Conservation (phyloP, 2,888 invertebrate species). For the Leptinotarsa juncta region DNA sequence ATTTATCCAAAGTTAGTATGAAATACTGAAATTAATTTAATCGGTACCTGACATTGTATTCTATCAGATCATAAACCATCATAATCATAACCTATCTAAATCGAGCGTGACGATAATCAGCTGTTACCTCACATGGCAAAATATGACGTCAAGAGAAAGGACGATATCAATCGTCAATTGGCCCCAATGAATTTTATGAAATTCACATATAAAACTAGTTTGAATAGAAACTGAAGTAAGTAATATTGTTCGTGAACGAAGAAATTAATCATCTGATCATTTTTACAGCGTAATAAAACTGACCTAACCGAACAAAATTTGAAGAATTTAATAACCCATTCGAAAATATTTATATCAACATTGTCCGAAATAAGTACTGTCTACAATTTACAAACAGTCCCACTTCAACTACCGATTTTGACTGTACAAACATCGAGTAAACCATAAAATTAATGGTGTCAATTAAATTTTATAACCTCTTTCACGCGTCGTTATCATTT, state of each 20-base stretch:
- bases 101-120: slow-evolving; percentile 51
- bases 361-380: background rate
- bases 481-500: slow-evolving; percentile 14
- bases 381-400: background rate
- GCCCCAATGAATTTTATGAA: too few relatives aligned
- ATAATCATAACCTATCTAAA: background rate
- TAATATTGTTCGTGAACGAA: background rate
- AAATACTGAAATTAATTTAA: too few relatives aligned
- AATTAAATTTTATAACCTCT: slow-evolving; percentile 15
- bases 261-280: slow-evolving; percentile 46
- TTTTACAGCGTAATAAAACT: slow-evolving; percentile 66
- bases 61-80: too few relatives aligned
- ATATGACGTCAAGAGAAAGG: background rate
- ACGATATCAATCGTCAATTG: too few relatives aligned
- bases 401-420: background rate
- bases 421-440: background rate
- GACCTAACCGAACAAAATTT: slow-evolving; percentile 58
- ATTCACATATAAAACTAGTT: too few relatives aligned
- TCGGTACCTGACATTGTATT: too few relatives aligned
- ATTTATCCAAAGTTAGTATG: too few relatives aligned
- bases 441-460: slow-evolving; percentile 14
- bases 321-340: slow-evolving; percentile 13
- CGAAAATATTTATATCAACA: slow-evolving; percentile 10
- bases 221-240: too few relatives aligned
- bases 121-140: slow-evolving; percentile 60